Evolutionary conservation across 92 coral and sea anemone genomes (phyloP), one percentile per base, ranked within the genome.

Genomic region (Siderastrea siderea): DNA sequence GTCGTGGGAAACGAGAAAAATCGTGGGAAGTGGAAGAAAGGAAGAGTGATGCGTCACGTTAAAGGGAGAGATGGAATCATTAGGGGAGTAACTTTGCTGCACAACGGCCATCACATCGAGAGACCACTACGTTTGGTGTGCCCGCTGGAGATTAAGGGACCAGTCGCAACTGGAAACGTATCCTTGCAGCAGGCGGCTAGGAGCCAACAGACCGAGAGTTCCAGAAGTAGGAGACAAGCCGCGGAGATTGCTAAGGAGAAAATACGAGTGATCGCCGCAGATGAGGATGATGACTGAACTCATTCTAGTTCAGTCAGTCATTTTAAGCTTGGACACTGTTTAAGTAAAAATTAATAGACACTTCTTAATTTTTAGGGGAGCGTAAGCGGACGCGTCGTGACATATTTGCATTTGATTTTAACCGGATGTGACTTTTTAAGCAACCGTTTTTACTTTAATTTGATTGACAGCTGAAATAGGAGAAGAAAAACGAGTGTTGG

Each of bases 21-120:
- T 74, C 50, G 74, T 65, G 88, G 66, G 44, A 44, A 81, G 61
- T 82, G 88, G 86, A 89, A 79, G 82, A 89, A 83, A 66, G 89
- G 76, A 48, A 64, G 74, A 75, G 88, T 83, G 13, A 47, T 89
- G 77, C 67, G 77, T 14, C 78, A 89, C 19, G 66, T 89, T 26
- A 61, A 77, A 50, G 92, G 92, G 61, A 89, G 76, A 43, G 92
- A 83, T n/a, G 87, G 88, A 47, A 63, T 82, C n/a, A 68, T 89
- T 44, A 12, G 92, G 55, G 88, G 83, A 60, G 88, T 81, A 45
- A 45, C 38, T 6, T 63, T 89, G 71, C 49, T 89, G 47, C 80
- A 47, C 92, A 89, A 89, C 15, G 88, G 92, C 9, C 88, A 82
- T 73, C 92, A 83, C 79, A 77, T 88, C 8, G 89, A 89, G 52